Percentiles rank a stretch among this genome's conserved stretches.
These are phyloP conservation scores for Butorides virescens DNA, from an alignment of 2,113 vertebrate species.

Conservation along the genomic window DNA sequence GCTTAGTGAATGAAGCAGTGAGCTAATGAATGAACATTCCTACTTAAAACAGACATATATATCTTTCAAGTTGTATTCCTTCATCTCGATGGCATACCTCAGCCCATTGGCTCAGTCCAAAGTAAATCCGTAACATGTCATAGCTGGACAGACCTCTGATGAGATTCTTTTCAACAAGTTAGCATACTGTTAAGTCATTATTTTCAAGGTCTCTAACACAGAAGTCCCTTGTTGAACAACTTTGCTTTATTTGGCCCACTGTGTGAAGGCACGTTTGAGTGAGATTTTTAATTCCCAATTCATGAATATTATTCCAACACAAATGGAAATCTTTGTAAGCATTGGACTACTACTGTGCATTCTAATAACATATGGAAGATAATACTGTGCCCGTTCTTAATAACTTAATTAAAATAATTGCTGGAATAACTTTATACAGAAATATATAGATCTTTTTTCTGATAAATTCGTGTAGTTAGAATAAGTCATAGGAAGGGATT, in stretches of 20 bases:
- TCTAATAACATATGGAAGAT: background rate
- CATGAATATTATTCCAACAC: constrained; percentile 61
- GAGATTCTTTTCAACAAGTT: constrained; percentile 66
- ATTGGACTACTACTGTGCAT: background rate
- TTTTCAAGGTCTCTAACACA: constrained; percentile 61
- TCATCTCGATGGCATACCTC: constrained; percentile 48
- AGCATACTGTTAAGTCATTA: constrained; percentile 65
- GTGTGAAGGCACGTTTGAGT: constrained; percentile 51
- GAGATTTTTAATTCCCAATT: constrained; percentile 48
- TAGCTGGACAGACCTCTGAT: constrained; percentile 69
- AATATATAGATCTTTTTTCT: background rate
- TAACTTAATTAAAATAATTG: constrained; percentile 33
- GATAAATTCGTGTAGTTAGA: background rate
- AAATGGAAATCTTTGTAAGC: constrained; percentile 44
- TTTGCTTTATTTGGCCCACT: constrained; percentile 67
- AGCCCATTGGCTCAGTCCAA: constrained; percentile 65
- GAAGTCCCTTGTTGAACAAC: constrained; percentile 63
- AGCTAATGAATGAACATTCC: constrained; percentile 66
- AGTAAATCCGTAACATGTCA: constrained; percentile 70
- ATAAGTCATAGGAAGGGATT: background rate
- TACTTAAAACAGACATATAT: constrained; percentile 62
- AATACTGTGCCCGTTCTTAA: constrained; percentile 14
- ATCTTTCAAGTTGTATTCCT: constrained; percentile 72
- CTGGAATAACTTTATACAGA: background rate
- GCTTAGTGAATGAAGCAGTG: constrained; percentile 58